These are phyloP conservation scores for Penaeus indicus DNA, from an alignment of 1,140 invertebrate species.

Conservation along the genomic window DNA sequence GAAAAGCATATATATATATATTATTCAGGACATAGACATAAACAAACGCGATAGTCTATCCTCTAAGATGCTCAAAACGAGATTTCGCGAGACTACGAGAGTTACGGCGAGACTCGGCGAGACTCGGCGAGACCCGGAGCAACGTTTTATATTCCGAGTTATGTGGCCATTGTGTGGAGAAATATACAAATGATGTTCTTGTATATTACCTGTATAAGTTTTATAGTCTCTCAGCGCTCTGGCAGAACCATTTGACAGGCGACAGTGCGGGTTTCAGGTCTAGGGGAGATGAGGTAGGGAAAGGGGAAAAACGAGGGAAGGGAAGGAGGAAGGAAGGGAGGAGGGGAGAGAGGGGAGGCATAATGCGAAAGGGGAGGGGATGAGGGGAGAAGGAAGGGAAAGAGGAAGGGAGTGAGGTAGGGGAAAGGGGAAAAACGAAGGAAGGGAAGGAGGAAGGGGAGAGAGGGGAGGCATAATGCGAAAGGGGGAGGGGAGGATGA, in stretches of 20 bases:
- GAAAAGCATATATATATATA: too few species aligned
- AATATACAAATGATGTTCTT: slow-evolving; percentile 46
- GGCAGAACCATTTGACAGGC: slow-evolving; percentile 33
- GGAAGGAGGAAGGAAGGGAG: slow-evolving; percentile 12
- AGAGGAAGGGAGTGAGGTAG: neutral
- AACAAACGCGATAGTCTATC: too few species aligned
- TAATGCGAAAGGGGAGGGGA: neutral
- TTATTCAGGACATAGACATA: too few species aligned
- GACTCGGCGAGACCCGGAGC: neutral
- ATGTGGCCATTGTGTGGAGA: slow-evolving; percentile 35
- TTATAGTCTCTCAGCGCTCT: slow-evolving; percentile 21
- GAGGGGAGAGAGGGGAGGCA: neutral
- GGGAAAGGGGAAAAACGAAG: neutral
- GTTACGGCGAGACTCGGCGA: too few species aligned
- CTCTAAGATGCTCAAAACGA: too few species aligned
- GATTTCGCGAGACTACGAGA: too few species aligned
- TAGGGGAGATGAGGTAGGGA: neutral
- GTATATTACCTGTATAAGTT: slow-evolving; percentile 43
- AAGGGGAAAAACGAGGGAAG: neutral
- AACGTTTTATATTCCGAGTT: slow-evolving; percentile 37
- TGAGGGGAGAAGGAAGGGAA: neutral
- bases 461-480: neutral
- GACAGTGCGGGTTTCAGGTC: slow-evolving; percentile 33
- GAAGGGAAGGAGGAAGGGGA: neutral
- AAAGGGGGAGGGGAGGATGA: neutral